Percentiles rank a stretch among this genome's conserved stretches.
phyloP scores from a whole-genome alignment of 2,113 vertebrate species.

The Boulengeromyrus knoepffleri region DNA sequence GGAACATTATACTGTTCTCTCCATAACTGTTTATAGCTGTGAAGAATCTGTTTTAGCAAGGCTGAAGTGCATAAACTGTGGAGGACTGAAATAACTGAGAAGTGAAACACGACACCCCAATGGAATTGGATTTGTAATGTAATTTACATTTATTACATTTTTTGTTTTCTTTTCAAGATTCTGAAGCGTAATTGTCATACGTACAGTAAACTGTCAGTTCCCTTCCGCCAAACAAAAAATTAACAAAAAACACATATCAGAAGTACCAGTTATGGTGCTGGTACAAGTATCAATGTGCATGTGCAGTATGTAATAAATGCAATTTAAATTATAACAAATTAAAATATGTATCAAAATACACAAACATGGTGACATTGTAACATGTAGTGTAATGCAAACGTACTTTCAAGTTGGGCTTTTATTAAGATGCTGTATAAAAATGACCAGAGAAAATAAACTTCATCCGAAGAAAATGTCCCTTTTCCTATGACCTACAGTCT shows the following conservation, averaged over 20 bases:
- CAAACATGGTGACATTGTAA: background rate
- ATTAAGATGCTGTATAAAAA: background rate
- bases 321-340: background rate
- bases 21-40: background rate
- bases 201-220: background rate
- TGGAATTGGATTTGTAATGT: background rate
- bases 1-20: background rate
- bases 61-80: background rate
- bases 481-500: background rate
- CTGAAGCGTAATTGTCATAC: background rate
- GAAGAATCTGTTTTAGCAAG: background rate
- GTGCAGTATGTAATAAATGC: background rate
- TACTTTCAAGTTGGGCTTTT: background rate
- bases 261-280: background rate
- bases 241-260: background rate
- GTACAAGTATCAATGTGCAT: background rate
- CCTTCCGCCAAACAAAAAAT: background rate
- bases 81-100: background rate
- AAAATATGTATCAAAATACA: background rate
- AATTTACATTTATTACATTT: background rate
- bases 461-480: background rate
- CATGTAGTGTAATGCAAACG: background rate
- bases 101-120: background rate
- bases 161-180: background rate
- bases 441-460: background rate